Evolutionary conservation across 2,113 vertebrate genomes (phyloP), one percentile per base, ranked within the genome.

Genomic region (Alligator sinensis): DNA sequence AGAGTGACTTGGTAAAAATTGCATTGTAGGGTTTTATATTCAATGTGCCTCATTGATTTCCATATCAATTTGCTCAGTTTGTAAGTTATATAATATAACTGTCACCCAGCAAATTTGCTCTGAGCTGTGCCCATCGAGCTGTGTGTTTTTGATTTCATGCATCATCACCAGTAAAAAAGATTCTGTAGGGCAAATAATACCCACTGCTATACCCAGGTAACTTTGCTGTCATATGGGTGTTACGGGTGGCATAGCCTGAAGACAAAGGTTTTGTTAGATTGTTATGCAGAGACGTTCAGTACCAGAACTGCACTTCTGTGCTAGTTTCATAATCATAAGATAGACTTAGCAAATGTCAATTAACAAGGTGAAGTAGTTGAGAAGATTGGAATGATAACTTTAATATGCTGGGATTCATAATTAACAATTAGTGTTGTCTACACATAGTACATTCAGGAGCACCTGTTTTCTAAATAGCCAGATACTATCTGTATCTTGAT

Each of bases 131-230:
- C 27, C 1, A 2, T 62, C 59, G 78, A 5, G 17, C 12, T 17
- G 28, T 34, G 1, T 2, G 1, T 18, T 63, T 2, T 24, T 6
- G 11, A 75, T n/a, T 30, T 63, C 28, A 22, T 27, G 17, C 11
- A 13, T 6, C 1, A 0, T 61, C 63, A 30, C 14, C 25, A 1
- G 6, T 57, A 4, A 61, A 2, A 47, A 27, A 75, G 57, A 5
- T 0, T 55, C 34, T 27, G 21, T 27, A 22, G 3, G 21, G 1
- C 28, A 38, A 72, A 38, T 63, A 90, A 79, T 58, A 12, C 18
- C 11, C 15, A n/a, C 58, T 84, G 59, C 5, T 1, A 10, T 14
- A 68, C 13, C 58, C 38, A 4, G 22, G 18, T 57, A 9, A 8
- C 24, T 47, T 5, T 12, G 17, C 0, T 7, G 19, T 34, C 66